Evolutionary conservation across 2,888 invertebrate genomes (phyloP).

Genomic region (Suillia variegata): DNA sequence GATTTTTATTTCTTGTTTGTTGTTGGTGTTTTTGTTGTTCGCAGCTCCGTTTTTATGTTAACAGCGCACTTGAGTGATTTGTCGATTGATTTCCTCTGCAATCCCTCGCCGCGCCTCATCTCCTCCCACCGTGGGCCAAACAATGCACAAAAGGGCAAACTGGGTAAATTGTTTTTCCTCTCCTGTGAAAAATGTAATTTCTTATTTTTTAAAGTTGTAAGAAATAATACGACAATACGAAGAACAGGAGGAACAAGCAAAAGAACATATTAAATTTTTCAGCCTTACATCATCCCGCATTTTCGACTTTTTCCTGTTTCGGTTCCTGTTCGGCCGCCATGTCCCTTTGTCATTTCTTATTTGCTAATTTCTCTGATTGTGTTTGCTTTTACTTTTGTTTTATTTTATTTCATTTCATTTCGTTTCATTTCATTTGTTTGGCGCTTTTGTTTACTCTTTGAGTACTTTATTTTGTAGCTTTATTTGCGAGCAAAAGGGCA

Average conservation of each 20-base stretch:
- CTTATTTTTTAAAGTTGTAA: no score
- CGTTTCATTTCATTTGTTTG: slow-evolving; percentile 14
- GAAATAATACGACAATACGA: no score
- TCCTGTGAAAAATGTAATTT: no score
- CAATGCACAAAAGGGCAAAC: slow-evolving; percentile 18
- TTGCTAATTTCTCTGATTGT: slow-evolving; percentile 55
- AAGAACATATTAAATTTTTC: neutral
- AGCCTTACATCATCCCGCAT: neutral
- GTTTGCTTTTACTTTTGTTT: slow-evolving; percentile 31
- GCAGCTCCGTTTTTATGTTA: neutral
- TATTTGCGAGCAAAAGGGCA: neutral
- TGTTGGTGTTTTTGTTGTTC: neutral
- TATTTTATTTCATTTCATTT: slow-evolving; percentile 19
- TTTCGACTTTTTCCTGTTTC: slow-evolving; percentile 18
- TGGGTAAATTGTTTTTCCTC: slow-evolving; percentile 51
- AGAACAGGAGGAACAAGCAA: no score
- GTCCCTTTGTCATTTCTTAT: slow-evolving; percentile 35
- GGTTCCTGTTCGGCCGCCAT: no score
- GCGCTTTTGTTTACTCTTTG: neutral
- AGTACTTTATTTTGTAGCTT: slow-evolving; percentile 15
- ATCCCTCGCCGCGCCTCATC: no score
- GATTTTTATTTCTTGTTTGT: neutral
- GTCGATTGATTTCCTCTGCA: slow-evolving; percentile 56
- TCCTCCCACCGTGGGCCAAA: neutral
- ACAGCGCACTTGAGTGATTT: slow-evolving; percentile 55